phyloP scores from a whole-genome alignment of 2,113 vertebrate species.

The Ramphastos sulfuratus region DNA sequence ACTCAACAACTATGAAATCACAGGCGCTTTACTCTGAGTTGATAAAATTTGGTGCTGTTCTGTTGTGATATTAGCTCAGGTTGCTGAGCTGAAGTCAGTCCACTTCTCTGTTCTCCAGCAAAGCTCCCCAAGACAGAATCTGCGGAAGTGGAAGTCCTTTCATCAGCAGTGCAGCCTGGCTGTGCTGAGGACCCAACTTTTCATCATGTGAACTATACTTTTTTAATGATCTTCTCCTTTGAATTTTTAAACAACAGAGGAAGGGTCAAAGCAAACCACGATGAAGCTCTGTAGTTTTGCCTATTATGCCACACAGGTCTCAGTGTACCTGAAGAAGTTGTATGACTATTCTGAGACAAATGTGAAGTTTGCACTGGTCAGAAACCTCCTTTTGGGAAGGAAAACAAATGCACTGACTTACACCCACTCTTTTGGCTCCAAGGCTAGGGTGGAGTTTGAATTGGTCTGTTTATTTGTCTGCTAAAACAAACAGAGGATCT shows the following conservation, averaged over 20 bases:
- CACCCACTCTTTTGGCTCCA: slow-evolving; percentile 34
- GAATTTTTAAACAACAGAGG: neutral
- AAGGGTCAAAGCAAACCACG: neutral
- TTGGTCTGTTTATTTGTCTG: slow-evolving; percentile 16
- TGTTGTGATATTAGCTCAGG: neutral
- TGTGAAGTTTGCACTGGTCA: neutral
- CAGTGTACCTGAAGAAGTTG: neutral
- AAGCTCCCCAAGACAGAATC: neutral
- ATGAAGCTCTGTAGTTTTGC: neutral
- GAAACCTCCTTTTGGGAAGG: neutral
- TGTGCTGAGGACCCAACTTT: neutral
- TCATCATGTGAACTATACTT: neutral
- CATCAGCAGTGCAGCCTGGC: neutral
- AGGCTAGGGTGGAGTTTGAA: slow-evolving; percentile 49
- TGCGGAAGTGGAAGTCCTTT: neutral
- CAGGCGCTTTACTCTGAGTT: neutral
- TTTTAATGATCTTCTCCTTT: neutral
- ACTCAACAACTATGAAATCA: neutral
- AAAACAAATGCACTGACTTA: neutral
- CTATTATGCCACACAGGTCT: accelerated
- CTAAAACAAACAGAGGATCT: slow-evolving; percentile 53
- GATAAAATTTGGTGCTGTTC: neutral
- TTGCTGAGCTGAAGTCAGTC: neutral
- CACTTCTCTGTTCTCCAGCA: neutral
- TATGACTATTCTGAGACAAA: neutral